A percentile compares a stretch with the other conserved stretches of the same genome.
phyloP scores from a whole-genome alignment of 2,113 vertebrate genomes.

The Clarias macrocephalus region DNA sequence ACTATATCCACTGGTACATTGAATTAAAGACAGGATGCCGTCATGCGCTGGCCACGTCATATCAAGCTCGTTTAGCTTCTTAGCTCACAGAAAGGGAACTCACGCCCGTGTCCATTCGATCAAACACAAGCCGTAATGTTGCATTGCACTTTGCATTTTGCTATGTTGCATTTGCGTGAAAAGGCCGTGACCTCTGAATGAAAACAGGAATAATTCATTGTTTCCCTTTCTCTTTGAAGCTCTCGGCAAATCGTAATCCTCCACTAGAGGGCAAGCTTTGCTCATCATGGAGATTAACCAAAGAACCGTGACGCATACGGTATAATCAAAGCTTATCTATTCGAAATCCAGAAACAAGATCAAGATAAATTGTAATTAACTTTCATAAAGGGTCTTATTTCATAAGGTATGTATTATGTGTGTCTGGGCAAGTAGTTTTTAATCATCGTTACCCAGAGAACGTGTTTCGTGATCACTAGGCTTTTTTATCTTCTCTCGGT shows the following conservation, averaged over 20 bases:
- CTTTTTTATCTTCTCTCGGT: neutral
- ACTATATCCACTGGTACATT: neutral
- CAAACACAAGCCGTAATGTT: neutral
- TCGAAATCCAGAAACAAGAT: neutral
- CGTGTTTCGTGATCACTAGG: neutral
- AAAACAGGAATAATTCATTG: neutral
- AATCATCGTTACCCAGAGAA: neutral
- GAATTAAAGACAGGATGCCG: neutral
- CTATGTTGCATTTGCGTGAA: neutral
- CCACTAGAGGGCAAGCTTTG: constrained; percentile 41
- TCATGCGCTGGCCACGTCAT: neutral
- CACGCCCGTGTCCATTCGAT: neutral
- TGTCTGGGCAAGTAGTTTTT: neutral
- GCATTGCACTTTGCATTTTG: no score
- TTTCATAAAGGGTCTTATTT: neutral
- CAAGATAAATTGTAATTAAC: neutral
- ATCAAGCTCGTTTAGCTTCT: neutral
- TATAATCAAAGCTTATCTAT: neutral
- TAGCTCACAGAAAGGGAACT: neutral
- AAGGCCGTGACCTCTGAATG: neutral
- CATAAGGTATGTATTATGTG: neutral
- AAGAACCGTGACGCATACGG: neutral
- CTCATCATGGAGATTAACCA: neutral
- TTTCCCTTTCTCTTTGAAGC: neutral
- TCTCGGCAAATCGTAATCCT: neutral